Conservation (phyloP, 2,797 vertebrate genomes). For the Periparus ater region DNA sequence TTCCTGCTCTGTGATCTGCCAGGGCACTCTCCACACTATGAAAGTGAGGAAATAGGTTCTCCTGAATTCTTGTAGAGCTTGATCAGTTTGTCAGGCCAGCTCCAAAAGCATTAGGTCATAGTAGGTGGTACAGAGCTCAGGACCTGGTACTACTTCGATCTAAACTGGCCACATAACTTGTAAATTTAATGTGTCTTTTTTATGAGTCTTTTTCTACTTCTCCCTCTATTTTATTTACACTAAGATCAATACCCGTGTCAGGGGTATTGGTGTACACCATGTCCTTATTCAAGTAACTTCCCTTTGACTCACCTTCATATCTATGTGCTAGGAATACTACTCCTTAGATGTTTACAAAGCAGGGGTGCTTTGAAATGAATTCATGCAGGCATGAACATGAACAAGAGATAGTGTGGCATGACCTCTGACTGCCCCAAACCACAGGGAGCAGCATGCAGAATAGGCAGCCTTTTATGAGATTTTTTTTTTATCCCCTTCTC, state of each 20-base stretch:
- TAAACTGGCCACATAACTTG: neutral
- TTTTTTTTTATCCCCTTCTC: neutral
- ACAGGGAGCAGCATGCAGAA: constrained; percentile 7
- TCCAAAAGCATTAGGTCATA: constrained; percentile 6
- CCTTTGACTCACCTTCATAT: neutral
- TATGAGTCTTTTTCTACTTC: neutral
- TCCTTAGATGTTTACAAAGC: constrained; percentile 33
- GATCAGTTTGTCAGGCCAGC: neutral
- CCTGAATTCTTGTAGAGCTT: neutral
- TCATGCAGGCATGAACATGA: neutral
- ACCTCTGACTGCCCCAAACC: constrained; percentile 34
- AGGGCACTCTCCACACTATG: neutral
- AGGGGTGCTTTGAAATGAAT: constrained; percentile 39
- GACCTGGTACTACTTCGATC: neutral
- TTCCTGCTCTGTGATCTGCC: constrained; percentile 51
- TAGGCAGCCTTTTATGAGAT: neutral
- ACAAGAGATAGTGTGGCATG: neutral
- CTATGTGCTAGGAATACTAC: neutral
- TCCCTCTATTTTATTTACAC: constrained; percentile 2
- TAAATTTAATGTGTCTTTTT: neutral
- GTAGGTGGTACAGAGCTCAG: neutral
- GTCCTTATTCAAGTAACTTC: constrained; percentile 11
- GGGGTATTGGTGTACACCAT: neutral
- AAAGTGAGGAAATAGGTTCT: constrained; percentile 41
- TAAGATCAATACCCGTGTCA: neutral